Evolutionary conservation across 2,113 vertebrate species (phyloP).

Genomic region (Paraplagusia blochii): DNA sequence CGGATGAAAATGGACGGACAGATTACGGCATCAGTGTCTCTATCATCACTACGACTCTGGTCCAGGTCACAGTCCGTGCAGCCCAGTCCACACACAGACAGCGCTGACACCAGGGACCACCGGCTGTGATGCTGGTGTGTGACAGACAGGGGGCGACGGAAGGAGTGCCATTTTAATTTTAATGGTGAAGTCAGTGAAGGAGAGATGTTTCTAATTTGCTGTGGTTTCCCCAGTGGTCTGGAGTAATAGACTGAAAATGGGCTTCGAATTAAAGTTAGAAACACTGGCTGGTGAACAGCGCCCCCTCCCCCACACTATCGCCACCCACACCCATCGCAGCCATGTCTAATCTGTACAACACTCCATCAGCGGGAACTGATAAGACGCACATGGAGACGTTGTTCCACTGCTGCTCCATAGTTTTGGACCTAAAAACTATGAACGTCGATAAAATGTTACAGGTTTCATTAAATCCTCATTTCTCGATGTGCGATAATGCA

Average conservation of each 20-base stretch:
- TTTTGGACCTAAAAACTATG: conserved; percentile 16
- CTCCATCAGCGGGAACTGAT: conserved; percentile 18
- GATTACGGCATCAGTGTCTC: too few relatives aligned
- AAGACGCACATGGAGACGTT: conserved; percentile 9
- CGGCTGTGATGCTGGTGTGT: background rate
- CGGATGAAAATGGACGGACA: too few relatives aligned
- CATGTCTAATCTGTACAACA: conserved; percentile 9
- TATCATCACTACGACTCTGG: too few relatives aligned
- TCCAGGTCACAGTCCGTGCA: too few relatives aligned
- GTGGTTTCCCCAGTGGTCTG: conserved; percentile 60
- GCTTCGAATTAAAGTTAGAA: conserved; percentile 65
- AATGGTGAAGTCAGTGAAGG: conserved; percentile 75
- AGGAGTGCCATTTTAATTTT: conserved; percentile 65
- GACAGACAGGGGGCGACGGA: conserved; percentile 31
- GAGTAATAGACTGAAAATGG: conserved; percentile 74
- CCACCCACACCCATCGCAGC: conserved; percentile 1
- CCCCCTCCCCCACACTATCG: background rate
- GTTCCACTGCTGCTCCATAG: conserved; percentile 9
- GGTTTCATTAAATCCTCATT: background rate
- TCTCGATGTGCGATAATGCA: background rate
- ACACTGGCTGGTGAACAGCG: conserved; percentile 45
- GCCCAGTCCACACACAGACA: too few relatives aligned
- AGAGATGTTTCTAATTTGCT: conserved; percentile 74
- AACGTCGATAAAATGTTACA: background rate
- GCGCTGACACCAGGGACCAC: too few relatives aligned